Evolutionary conservation across 2,888 invertebrate species (phyloP), one percentile per base, ranked within the genome.

Genomic region (Lomographa bimaculata): DNA sequence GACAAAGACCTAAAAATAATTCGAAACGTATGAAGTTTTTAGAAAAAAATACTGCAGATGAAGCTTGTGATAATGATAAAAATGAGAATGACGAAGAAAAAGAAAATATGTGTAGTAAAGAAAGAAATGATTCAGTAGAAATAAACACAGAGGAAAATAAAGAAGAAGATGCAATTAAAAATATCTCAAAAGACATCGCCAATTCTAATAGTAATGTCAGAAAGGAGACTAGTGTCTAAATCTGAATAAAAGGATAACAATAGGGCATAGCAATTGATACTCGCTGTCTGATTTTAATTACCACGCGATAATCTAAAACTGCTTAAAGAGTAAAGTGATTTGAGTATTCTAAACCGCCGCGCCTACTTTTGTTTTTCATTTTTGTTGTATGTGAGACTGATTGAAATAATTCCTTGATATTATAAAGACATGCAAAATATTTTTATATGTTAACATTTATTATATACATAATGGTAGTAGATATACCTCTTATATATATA

Each of bases 1-100:
- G n/a, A n/a, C n/a, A n/a, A n/a, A 40, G 10, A 20, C 21, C 16
- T 6, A 27, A 21, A 33, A 24, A 8, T 3, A 17, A 17, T 9
- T 11, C n/a, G 7, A 33, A 33, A 24, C 32, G 17, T 23, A n/a
- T 24, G 24, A 21, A 21, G 3, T 6, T 24, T 6, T 24, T 11
- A 11, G 24, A 24, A 24, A 11, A 24, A 24, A 11, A 24, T 11
- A 3, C 24, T 4, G n/a, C 3, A 3, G 9, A 24, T 21, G 21
- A 21, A 8, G 21, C 7, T 21, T 21, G 8, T 23, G 23, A 10
- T 9, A 23, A 9, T 10, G 23, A 23, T 10, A 6, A 10, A 23
- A 23, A 6, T 8, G 23, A 23, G 10, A 10, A 23, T 23, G 14
- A 14, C 3, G 4, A 3, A 14, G n/a, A n/a, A n/a, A n/a, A n/a